A percentile compares a stretch with the other conserved stretches of the same genome.
Evolutionary conservation across 2,888 invertebrate species (phyloP).

Genomic region (Spodoptera exigua): DNA sequence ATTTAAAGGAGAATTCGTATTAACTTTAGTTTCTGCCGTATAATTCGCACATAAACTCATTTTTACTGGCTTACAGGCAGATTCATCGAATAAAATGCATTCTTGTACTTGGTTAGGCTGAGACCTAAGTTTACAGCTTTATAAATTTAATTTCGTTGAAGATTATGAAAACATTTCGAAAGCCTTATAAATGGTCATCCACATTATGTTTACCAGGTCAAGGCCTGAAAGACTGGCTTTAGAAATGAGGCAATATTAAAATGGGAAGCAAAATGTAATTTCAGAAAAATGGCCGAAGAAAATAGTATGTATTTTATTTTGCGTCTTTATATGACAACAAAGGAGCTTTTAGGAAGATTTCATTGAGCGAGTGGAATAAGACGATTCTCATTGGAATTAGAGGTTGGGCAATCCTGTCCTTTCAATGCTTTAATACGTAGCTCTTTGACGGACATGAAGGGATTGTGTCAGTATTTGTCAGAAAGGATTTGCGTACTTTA

Average conservation of each 20-base stretch:
- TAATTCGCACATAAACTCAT: conserved; percentile 17
- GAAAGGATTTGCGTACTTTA: conserved; percentile 72
- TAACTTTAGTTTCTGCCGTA: conserved; percentile 20
- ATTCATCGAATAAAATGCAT: conserved; percentile 24
- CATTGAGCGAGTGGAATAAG: conserved; percentile 71
- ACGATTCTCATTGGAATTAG: conserved; percentile 74
- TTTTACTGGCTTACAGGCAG: conserved; percentile 4
- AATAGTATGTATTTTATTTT: conserved; percentile 72
- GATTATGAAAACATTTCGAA: conserved; percentile 57
- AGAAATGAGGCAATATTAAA: conserved; percentile 67
- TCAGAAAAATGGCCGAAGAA: conserved; percentile 62
- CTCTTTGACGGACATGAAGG: conserved; percentile 74
- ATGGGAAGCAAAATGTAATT: conserved; percentile 67
- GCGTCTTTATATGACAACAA: conserved; percentile 68
- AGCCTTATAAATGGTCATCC: conserved; percentile 56
- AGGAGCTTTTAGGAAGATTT: conserved; percentile 74
- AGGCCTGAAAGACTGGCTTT: conserved; percentile 47
- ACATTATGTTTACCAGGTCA: conserved; percentile 57
- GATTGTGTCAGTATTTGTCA: conserved; percentile 71
- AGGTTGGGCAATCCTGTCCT: conserved; percentile 70
- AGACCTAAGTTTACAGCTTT: conserved; percentile 8
- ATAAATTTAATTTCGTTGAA: conserved; percentile 45
- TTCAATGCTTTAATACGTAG: conserved; percentile 71
- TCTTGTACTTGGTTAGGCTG: conserved; percentile 20
- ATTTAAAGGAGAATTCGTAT: conserved; percentile 22